phyloP scores from a whole-genome alignment of 2,113 vertebrate genomes.

The Tupaia chinensis region DNA sequence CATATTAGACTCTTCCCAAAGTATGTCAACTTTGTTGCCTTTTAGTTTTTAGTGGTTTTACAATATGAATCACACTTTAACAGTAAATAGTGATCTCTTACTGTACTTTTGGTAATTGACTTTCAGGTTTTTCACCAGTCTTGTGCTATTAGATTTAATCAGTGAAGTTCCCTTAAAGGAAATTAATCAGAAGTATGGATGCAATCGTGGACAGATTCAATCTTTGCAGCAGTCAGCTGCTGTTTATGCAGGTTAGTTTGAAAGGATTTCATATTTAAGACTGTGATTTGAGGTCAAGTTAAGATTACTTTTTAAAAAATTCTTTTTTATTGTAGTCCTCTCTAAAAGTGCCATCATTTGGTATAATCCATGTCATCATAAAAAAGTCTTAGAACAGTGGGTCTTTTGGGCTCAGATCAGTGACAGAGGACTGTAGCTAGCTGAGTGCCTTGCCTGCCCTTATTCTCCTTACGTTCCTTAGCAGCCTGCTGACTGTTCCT shows the following conservation, averaged over 20 bases:
- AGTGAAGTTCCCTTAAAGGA: conserved; percentile 93
- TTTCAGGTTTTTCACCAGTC: conserved; percentile 96
- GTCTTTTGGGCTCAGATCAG: neutral
- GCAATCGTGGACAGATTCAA: conserved; percentile 97
- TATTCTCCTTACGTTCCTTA: neutral
- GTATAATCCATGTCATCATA: neutral
- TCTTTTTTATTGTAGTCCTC: conserved; percentile 7
- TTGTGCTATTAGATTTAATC: conserved; percentile 96
- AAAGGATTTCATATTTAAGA: conserved; percentile 22
- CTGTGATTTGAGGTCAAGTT: neutral
- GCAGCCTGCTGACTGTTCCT: neutral
- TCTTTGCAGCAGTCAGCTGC: conserved; percentile 98
- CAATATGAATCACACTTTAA: neutral
- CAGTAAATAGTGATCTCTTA: conserved; percentile 52
- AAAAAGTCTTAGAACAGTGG: neutral
- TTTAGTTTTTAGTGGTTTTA: conserved; percentile 41
- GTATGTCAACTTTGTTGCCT: neutral
- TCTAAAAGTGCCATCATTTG: conserved; percentile 1
- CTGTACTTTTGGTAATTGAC: conserved; percentile 38
- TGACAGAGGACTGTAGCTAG: neutral
- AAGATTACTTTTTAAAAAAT: conserved; percentile 34
- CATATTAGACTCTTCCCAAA: neutral
- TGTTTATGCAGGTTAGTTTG: conserved; percentile 93
- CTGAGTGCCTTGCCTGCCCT: neutral
- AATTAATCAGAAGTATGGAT: conserved; percentile 95